Percentiles rank a stretch among this genome's conserved stretches.
These are phyloP conservation scores for Potamilus streckersoni DNA, from an alignment of 1,140 invertebrate genomes.

Conservation along the genomic window DNA sequence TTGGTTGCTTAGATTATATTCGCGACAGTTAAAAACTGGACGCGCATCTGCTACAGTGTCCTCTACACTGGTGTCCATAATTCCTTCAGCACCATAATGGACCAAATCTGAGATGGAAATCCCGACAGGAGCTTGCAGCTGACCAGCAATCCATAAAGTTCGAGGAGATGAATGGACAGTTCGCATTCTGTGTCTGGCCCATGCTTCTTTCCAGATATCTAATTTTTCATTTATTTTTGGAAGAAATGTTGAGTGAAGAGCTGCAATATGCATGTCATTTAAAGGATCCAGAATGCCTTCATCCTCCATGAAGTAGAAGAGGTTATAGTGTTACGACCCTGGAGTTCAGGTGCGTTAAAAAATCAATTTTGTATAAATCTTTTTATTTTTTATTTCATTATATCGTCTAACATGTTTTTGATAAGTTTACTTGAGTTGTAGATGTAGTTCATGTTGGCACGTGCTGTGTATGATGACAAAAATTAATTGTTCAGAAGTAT, in stretches of 20 bases:
- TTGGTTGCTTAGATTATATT: background rate
- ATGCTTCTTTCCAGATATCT: constrained; percentile 28
- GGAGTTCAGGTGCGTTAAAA: too few relatives aligned
- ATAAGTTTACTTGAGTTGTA: too few relatives aligned
- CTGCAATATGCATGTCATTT: constrained; percentile 18
- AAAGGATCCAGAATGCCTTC: constrained; percentile 29
- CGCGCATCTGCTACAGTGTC: background rate
- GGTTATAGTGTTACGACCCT: too few relatives aligned
- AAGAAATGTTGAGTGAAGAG: constrained; percentile 20
- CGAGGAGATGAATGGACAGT: constrained; percentile 28
- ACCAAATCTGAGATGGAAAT: background rate
- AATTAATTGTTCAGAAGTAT: too few relatives aligned
- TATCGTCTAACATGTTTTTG: too few relatives aligned
- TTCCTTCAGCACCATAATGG: background rate
- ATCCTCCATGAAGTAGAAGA: constrained; percentile 31
- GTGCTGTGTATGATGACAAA: too few relatives aligned
- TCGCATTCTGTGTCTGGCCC: constrained; percentile 27
- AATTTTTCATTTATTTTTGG: constrained; percentile 28
- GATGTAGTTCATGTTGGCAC: too few relatives aligned
- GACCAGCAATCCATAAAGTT: constrained; percentile 18
- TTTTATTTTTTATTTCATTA: too few relatives aligned
- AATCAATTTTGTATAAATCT: too few relatives aligned
- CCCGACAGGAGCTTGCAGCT: background rate
- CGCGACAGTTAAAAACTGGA: background rate
- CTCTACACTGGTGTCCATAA: background rate